phyloP scores from a whole-genome alignment of 2,888 invertebrate species.

The Leucania comma region DNA sequence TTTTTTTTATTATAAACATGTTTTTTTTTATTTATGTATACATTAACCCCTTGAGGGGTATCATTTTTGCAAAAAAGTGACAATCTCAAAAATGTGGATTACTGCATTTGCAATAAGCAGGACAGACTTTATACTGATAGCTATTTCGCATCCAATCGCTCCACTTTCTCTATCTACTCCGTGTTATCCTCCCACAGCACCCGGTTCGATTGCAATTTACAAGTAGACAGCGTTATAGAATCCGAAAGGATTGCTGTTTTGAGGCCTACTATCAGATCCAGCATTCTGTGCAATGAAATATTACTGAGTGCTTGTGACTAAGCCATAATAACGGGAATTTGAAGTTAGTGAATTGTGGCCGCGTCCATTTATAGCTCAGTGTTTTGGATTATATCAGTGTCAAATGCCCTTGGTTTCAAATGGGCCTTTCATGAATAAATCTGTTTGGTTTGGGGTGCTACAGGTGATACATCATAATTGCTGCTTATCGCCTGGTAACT shows the following conservation, averaged over 20 bases:
- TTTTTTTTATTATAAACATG: too few species aligned
- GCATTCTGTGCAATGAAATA: conserved; percentile 50
- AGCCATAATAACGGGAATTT: conserved; percentile 47
- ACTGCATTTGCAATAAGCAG: too few species aligned
- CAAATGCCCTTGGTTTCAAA: conserved; percentile 40
- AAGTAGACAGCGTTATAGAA: conserved; percentile 58
- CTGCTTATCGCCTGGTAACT: neutral
- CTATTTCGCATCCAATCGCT: neutral
- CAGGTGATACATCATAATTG: conserved; percentile 1
- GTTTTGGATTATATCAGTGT: conserved; percentile 49
- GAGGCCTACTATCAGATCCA: conserved; percentile 63
- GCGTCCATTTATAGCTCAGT: conserved; percentile 29
- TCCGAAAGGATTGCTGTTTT: conserved; percentile 64
- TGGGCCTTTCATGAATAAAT: conserved; percentile 34
- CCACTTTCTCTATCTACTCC: conserved; percentile 45
- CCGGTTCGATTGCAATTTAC: conserved; percentile 74
- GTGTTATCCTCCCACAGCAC: conserved; percentile 75
- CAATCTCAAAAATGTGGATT: too few species aligned
- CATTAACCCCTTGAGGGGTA: too few species aligned
- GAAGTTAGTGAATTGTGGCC: conserved; percentile 37
- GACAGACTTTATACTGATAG: neutral
- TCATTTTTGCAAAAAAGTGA: too few species aligned
- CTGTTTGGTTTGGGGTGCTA: conserved; percentile 16
- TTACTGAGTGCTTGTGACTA: conserved; percentile 28
- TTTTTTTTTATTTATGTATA: too few species aligned